Conservation (phyloP, 2,113 vertebrate species). For the Bos javanicus region DNA sequence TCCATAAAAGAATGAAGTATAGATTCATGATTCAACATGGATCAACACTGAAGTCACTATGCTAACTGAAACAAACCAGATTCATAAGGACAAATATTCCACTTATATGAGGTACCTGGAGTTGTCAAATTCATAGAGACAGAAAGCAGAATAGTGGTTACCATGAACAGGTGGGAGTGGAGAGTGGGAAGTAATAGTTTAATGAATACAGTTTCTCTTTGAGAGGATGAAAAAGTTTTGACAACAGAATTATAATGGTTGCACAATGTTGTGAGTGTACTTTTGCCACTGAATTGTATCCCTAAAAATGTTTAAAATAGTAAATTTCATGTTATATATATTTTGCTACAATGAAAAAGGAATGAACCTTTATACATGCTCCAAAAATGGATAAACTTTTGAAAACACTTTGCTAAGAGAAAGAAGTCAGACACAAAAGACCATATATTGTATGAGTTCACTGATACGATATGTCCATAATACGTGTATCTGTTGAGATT, state of each 20-base stretch:
- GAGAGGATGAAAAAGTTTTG: neutral
- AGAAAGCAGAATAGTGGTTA: neutral
- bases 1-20: neutral
- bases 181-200: neutral
- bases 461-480: neutral
- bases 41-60: neutral
- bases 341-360: neutral
- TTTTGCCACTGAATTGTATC: neutral
- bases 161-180: neutral
- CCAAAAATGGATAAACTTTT: neutral
- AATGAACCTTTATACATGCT: neutral
- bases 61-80: constrained; percentile 7
- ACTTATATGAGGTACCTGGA: neutral
- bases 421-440: neutral
- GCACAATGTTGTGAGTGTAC: neutral
- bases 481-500: neutral
- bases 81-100: neutral
- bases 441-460: neutral
- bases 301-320: neutral
- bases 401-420: neutral
- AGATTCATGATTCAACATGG: neutral
- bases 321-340: neutral
- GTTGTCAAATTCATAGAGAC: neutral
- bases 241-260: neutral
- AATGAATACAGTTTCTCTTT: neutral